phyloP scores from a whole-genome alignment of 2,113 vertebrate genomes.

The Corythornis vintsioides region DNA sequence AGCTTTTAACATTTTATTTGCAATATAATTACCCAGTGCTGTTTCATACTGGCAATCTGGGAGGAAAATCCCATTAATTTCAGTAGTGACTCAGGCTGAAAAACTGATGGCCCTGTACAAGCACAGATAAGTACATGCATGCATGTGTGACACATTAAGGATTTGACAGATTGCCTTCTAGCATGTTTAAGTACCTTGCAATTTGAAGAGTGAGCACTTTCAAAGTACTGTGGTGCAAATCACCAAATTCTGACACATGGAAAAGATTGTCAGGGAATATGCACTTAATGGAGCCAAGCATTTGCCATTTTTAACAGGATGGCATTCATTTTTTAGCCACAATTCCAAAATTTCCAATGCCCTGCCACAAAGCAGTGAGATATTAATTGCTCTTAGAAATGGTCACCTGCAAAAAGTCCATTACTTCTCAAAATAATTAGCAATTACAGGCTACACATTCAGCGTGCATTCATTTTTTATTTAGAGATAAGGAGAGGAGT shows the following conservation, averaged over 20 bases:
- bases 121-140: background rate
- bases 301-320: background rate
- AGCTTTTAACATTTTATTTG: slow-evolving; percentile 3
- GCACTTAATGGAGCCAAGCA: background rate
- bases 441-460: background rate
- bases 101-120: background rate
- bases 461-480: background rate
- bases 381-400: background rate
- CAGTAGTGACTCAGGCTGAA: background rate
- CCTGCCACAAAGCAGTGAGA: background rate
- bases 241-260: background rate
- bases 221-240: background rate
- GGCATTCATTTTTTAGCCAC: background rate
- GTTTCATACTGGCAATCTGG: background rate
- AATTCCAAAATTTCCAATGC: background rate
- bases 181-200: background rate
- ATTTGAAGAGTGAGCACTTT: background rate
- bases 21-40: background rate
- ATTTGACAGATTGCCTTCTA: background rate
- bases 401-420: background rate
- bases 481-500: background rate
- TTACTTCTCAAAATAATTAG: background rate
- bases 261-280: background rate
- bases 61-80: background rate
- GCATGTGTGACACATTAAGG: background rate